Conservation (phyloP, 2,797 vertebrate species). For the Linurgus olivaceus region DNA sequence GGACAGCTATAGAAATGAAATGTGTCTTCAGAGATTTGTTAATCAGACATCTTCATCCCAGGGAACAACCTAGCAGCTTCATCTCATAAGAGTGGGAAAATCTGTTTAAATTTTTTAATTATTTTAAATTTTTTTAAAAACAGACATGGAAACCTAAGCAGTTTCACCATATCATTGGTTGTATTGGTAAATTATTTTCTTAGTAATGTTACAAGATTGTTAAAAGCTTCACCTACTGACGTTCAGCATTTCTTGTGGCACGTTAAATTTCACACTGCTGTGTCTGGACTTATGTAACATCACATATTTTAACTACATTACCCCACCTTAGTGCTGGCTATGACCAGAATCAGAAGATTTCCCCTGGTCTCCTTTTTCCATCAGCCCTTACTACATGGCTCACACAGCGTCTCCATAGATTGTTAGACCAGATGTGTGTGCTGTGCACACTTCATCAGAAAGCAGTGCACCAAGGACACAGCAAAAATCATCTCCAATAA, state of each 20-base stretch:
- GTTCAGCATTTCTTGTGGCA: not conserved
- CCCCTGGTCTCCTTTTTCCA: conserved; percentile 2
- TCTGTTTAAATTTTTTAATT: not conserved
- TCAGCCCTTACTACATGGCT: not conserved
- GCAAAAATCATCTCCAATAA: not conserved
- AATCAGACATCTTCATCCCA: not conserved
- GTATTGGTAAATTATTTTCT: not conserved
- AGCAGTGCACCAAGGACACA: not conserved
- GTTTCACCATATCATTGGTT: not conserved
- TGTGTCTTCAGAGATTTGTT: not conserved
- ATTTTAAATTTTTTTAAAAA: not conserved
- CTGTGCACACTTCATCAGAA: not conserved
- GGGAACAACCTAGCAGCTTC: not conserved
- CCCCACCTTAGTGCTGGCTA: not conserved
- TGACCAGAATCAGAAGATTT: not conserved
- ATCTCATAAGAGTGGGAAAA: not conserved
- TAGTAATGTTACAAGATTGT: not conserved
- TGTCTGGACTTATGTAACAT: not conserved
- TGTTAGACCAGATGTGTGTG: not conserved
- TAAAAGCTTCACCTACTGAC: not conserved
- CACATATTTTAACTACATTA: not conserved
- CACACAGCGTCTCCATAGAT: not conserved
- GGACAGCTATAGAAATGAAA: not conserved
- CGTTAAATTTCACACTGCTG: not conserved
- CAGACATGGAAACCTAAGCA: not conserved